These are phyloP conservation scores for Urocyon cinereoargenteus DNA, from an alignment of 2,797 vertebrate genomes.

Conservation along the genomic window DNA sequence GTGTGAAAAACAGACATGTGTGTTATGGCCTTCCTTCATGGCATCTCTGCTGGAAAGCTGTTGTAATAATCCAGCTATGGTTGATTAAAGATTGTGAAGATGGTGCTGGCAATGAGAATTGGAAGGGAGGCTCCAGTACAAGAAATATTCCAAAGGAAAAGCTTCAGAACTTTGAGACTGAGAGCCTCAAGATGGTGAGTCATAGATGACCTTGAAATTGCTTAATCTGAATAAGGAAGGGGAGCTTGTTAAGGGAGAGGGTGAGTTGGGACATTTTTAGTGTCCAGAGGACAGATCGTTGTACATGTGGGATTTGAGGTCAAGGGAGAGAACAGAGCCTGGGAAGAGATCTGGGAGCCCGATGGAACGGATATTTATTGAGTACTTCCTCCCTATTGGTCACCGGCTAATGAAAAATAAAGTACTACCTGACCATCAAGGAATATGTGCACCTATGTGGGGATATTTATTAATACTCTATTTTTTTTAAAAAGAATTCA, in stretches of 20 bases:
- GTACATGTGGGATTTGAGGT: not conserved
- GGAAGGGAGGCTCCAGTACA: not conserved
- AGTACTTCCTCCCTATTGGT: not conserved
- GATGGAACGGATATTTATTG: accelerated
- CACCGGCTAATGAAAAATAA: not conserved
- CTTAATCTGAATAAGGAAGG: not conserved
- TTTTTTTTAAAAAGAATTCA: not conserved
- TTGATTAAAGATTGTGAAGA: not conserved
- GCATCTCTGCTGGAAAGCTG: not conserved
- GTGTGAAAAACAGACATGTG: not conserved
- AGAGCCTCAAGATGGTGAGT: not conserved
- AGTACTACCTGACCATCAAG: not conserved
- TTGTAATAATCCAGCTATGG: not conserved
- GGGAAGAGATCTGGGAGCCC: not conserved
- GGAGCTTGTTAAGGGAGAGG: not conserved
- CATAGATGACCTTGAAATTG: not conserved
- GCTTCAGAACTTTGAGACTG: not conserved
- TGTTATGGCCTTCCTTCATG: not conserved
- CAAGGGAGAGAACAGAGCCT: not conserved
- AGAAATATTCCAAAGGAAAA: not conserved
- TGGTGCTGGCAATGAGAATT: not conserved
- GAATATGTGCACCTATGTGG: not conserved
- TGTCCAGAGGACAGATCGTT: not conserved
- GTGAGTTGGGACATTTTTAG: not conserved
- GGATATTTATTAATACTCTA: not conserved